phyloP scores from a whole-genome alignment of 2,888 invertebrate species.

The Magallana nippona region DNA sequence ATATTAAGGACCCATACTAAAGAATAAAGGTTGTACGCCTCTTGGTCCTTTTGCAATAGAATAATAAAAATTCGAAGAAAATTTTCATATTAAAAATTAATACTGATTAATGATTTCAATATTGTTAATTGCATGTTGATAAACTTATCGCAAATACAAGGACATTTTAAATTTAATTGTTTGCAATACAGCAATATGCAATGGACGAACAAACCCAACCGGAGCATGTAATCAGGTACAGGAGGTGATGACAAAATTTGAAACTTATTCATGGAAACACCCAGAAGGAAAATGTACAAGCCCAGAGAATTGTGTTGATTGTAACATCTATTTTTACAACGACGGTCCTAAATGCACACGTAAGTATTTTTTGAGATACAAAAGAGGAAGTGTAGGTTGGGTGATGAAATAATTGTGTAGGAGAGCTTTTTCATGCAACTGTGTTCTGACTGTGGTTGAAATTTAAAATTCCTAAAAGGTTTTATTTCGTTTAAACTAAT shows the following conservation, averaged over 20 bases:
- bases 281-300: neutral
- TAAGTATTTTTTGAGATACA: neutral
- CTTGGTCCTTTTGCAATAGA: too few relatives aligned
- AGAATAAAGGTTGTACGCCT: too few relatives aligned
- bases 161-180: too few relatives aligned
- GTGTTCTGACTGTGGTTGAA: too few relatives aligned
- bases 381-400: neutral
- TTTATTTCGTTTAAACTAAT: too few relatives aligned
- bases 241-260: neutral
- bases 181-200: neutral
- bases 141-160: too few relatives aligned
- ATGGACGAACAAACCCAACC: neutral
- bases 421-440: neutral
- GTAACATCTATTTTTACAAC: neutral
- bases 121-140: too few relatives aligned
- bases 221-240: neutral
- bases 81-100: too few relatives aligned
- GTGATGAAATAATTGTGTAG: neutral
- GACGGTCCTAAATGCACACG: conserved; percentile 10
- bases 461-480: too few relatives aligned
- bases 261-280: neutral
- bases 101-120: too few relatives aligned
- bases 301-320: neutral
- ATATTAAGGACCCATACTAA: too few relatives aligned
- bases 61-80: too few relatives aligned